Evolutionary conservation across 2,113 vertebrate species (phyloP), one percentile per base, ranked within the genome.

Genomic region (Egretta garzetta): DNA sequence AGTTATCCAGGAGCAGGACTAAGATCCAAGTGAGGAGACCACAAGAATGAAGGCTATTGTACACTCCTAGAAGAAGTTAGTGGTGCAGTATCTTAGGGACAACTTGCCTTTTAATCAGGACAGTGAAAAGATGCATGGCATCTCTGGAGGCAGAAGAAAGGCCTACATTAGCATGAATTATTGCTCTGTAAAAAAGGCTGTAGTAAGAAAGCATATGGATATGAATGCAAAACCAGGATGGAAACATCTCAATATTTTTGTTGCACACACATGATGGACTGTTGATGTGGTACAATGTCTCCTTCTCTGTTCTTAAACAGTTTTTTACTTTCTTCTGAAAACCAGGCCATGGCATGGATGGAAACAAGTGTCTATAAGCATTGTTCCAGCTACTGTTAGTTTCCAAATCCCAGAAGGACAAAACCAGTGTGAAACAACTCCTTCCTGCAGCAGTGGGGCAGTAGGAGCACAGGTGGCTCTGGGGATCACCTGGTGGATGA

Each of bases 261-360:
- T 56, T 49, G 22, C 18, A 43, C 16, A 24, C 13, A 56, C 7
- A 55, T 0, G 0, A 23, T 21, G 22, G 23, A 39, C 15, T 43
- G 14, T 32, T 35, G 10, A 8, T 41, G 7, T 49, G 14, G 32
- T 28, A 9, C 30, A 56, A 22, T 20, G 8, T 52, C 32, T 79
- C n/a, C 14, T 59, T 43, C 9, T 45, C 20, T 53, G 21, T 81
- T 86, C 47, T 77, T 58, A 18, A 6, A 27, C 1, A 17, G 3
- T 60, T 28, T 53, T 70, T 53, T 8, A 35, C 18, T 12, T 75
- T 70, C 49, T 75, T 68, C 50, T 86, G 14, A 71, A 80, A 89
- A 76, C 4, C 13, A 71, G 14, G 6, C 14, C 68, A 52, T 23
- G 5, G 6, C 58, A 7, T 30, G 8, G 4, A 37, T 8, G 4